Percentiles rank a stretch among this genome's conserved stretches.
These are phyloP conservation scores for Tetrapedia diversipes DNA, from an alignment of 2,888 invertebrate genomes.

Conservation along the genomic window DNA sequence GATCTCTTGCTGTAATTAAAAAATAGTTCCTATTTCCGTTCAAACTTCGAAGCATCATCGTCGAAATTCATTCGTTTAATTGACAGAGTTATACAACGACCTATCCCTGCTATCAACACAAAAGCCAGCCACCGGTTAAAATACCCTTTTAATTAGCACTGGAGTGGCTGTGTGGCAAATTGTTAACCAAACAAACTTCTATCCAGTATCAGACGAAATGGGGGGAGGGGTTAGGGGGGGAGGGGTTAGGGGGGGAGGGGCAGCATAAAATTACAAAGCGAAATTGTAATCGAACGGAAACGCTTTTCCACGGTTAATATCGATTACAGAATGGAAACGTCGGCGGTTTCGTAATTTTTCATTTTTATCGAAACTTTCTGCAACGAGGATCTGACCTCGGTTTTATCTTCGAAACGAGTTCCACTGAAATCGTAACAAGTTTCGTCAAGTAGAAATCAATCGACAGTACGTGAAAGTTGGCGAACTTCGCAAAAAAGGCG, in stretches of 20 bases:
- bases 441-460: constrained; percentile 21
- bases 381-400: not conserved
- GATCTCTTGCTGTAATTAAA: constrained; percentile 6
- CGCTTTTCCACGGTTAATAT: not conserved
- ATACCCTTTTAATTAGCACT: constrained; percentile 39
- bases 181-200: constrained; percentile 16
- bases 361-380: constrained; percentile 12
- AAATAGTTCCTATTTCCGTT: not conserved
- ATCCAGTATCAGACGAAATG: not conserved
- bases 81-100: constrained; percentile 4
- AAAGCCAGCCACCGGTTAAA: constrained; percentile 15
- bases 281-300: not conserved
- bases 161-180: not conserved
- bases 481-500: constrained; percentile 9
- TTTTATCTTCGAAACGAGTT: constrained; percentile 22
- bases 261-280: not conserved
- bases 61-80: constrained; percentile 34
- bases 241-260: no score
- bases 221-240: no score
- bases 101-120: not conserved
- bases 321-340: no score
- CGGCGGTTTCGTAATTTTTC: constrained; percentile 10
- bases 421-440: constrained; percentile 24
- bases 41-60: not conserved
- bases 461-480: constrained; percentile 26